Percentiles rank a stretch among this genome's conserved stretches.
These are phyloP conservation scores for Carollia perspicillata DNA, from an alignment of 2,113 vertebrate species.

Conservation along the genomic window DNA sequence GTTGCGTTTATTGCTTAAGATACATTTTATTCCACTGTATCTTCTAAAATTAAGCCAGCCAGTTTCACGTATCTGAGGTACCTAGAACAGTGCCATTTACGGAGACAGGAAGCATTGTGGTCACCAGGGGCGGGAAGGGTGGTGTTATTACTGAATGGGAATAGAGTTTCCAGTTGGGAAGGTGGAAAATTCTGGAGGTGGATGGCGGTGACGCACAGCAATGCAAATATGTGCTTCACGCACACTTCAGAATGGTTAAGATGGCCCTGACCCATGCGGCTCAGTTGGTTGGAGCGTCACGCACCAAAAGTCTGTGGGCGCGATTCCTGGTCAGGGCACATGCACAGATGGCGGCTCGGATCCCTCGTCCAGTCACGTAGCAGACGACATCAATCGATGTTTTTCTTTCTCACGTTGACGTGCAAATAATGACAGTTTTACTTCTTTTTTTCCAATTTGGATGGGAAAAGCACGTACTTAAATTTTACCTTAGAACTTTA, in stretches of 20 bases:
- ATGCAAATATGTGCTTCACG: neutral
- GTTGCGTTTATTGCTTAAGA: neutral
- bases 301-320: no score
- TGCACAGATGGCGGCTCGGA: no score
- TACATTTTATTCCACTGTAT: neutral
- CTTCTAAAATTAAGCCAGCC: constrained; percentile 19
- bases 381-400: no score
- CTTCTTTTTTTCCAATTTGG: neutral
- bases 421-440: neutral
- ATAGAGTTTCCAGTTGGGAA: neutral
- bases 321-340: no score
- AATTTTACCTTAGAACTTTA: neutral
- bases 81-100: neutral
- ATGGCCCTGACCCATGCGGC: neutral
- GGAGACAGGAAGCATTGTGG: neutral
- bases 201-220: neutral
- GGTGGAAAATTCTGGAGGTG: neutral
- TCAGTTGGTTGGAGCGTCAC: no score
- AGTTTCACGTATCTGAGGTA: neutral
- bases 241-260: neutral
- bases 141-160: neutral
- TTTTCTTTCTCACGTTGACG: no score
- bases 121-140: neutral
- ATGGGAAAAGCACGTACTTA: neutral
- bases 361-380: no score